A percentile compares a stretch with the other conserved stretches of the same genome.
These are phyloP conservation scores for Gnathonemus longibarbis DNA, from an alignment of 2,113 vertebrate species.

Conservation along the genomic window DNA sequence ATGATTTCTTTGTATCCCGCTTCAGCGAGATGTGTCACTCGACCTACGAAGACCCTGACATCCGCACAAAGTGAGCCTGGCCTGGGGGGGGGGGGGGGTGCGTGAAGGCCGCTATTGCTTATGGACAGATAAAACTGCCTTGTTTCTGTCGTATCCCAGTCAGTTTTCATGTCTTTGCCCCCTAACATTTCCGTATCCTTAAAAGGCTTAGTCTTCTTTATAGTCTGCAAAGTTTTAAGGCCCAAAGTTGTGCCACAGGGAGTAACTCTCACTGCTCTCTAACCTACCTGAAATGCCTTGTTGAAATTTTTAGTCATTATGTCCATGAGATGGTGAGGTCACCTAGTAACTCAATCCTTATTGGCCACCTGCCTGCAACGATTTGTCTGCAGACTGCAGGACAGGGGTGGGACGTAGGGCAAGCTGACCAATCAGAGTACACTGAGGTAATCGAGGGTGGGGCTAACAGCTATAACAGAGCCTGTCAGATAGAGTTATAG, in stretches of 20 bases:
- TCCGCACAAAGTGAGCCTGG: constrained; percentile 78
- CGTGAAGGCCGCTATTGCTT: neutral
- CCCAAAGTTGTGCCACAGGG: neutral
- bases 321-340: neutral
- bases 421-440: neutral
- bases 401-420: neutral
- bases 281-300: neutral
- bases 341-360: neutral
- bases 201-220: neutral
- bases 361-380: neutral
- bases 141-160: neutral
- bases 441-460: neutral
- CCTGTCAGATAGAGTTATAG: neutral
- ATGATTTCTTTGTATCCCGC: constrained; percentile 93
- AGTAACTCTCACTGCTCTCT: neutral
- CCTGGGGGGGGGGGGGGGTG: neutral
- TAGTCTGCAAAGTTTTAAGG: neutral
- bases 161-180: neutral
- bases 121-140: neutral
- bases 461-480: neutral
- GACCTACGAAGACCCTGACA: constrained; percentile 76
- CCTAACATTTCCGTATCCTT: neutral
- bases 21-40: constrained; percentile 98
- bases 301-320: neutral
- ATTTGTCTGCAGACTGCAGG: neutral